Base-by-base conservation (phyloP, 2,888 invertebrate species). In the Chrysolina oricalcia region DNA sequence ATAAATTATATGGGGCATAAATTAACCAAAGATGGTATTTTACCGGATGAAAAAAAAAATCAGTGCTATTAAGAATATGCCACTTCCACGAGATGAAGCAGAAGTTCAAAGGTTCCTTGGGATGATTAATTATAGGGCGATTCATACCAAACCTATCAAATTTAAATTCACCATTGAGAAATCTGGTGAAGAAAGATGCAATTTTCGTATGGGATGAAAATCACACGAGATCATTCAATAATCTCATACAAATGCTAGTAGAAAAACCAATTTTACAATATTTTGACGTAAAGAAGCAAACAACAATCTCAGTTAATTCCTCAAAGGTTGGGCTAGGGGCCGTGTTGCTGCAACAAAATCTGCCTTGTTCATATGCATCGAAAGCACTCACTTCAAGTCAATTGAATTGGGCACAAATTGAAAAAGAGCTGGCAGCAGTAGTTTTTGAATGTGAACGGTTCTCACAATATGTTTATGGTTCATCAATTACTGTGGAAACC, bases 81-180 rank as follows among this genome's bases (percentile, higher is more conserved):
- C 78, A 27, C 15, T 11, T 17, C 85, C 85, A 21, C 78, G 75
- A 59, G 81, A 78, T 64, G 81, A 81, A 74, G 79, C 80, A 77
- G 83, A 82, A 17, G 43, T 86, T 1, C 78, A 83, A 66, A 78
- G 79, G 69, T 81, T 86, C 59, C 76, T 85, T 27, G 85, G 86
- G 9, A 67, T 85, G 50, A 78, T 82, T 4, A 85, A 81, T 21
- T 80, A 72, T 84, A 66, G 63, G 74, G 21, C 73, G 53, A 74
- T 80, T 79, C 68, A 74, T 79, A 63, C 66, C 74, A n/a, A 78
- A 79, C 56, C 63, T 80, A n/a, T 80, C 80, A n/a, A n/a, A n/a
- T n/a, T n/a, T n/a, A n/a, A n/a, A n/a, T n/a, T n/a, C n/a, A n/a
- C n/a, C n/a, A n/a, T n/a, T n/a, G n/a, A n/a, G n/a, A n/a, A n/a